These are phyloP conservation scores for Galbula dea DNA, from an alignment of 2,113 vertebrate genomes.

Conservation along the genomic window DNA sequence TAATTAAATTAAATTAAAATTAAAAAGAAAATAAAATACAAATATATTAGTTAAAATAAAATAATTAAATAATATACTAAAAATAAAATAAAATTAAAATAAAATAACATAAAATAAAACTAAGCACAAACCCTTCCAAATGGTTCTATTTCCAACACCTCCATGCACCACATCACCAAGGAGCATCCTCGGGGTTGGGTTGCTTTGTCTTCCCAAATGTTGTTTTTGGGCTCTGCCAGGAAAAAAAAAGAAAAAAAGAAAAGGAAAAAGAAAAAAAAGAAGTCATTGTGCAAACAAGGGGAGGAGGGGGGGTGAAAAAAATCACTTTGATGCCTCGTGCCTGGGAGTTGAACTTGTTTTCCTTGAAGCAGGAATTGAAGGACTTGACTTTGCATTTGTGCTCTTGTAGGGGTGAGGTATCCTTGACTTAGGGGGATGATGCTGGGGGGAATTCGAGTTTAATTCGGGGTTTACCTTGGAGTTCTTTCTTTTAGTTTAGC, in stretches of 20 bases:
- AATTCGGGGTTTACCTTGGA: background rate
- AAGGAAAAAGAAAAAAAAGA: background rate
- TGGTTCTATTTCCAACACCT: too few species aligned
- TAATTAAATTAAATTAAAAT: too few species aligned
- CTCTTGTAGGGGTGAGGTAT: background rate
- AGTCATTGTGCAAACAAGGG: background rate
- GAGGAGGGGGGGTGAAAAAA: background rate
- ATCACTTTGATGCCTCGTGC: background rate
- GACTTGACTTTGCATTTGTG: slow-evolving; percentile 67
- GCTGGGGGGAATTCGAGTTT: background rate
- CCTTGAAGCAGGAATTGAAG: slow-evolving; percentile 42
- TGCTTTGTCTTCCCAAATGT: background rate
- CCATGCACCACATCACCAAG: too few species aligned
- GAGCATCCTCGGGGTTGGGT: background rate
- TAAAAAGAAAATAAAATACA: too few species aligned
- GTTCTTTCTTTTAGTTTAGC: background rate
- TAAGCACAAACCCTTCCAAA: too few species aligned
- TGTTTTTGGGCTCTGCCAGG: background rate
- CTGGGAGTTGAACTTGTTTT: slow-evolving; percentile 62
- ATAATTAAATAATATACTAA: too few species aligned
- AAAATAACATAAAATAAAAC: too few species aligned
- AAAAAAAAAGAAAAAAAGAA: background rate
- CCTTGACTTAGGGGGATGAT: background rate
- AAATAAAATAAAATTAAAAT: too few species aligned
- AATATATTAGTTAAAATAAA: too few species aligned